phyloP scores from a whole-genome alignment of 2,113 vertebrate genomes.

The Furnarius figulus region DNA sequence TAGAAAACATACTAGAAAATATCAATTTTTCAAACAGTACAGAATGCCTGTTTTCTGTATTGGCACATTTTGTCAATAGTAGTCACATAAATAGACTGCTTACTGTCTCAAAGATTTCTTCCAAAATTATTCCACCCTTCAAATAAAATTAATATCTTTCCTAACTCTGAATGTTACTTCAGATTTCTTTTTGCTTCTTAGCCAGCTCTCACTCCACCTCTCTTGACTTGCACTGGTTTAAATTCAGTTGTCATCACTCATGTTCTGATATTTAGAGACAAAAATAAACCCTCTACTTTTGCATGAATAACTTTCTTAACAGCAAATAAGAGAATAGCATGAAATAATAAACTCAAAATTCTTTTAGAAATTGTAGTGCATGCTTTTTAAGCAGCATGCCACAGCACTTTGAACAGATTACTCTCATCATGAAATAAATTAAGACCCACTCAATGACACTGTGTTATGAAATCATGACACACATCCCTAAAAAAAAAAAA shows the following conservation, averaged over 20 bases:
- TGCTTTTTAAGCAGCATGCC: neutral
- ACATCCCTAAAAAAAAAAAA: neutral
- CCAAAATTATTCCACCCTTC: neutral
- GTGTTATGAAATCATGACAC: neutral
- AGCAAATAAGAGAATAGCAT: neutral
- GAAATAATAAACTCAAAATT: neutral
- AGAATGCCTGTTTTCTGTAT: neutral
- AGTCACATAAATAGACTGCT: neutral
- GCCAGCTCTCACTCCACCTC: neutral
- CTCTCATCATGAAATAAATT: neutral
- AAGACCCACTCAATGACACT: neutral
- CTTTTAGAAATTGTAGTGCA: neutral
- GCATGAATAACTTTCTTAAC: neutral
- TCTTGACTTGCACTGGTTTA: neutral
- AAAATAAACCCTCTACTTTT: neutral
- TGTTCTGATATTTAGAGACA: neutral
- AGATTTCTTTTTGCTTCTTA: neutral
- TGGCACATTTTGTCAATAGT: neutral
- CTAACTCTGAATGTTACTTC: neutral
- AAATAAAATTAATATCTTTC: neutral
- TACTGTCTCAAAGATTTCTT: neutral
- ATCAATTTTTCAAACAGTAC: neutral
- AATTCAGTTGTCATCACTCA: neutral
- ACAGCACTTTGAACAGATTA: neutral
- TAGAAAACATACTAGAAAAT: neutral